phyloP scores from a whole-genome alignment of 1,140 invertebrate genomes.

The Sitobion miscanthi region DNA sequence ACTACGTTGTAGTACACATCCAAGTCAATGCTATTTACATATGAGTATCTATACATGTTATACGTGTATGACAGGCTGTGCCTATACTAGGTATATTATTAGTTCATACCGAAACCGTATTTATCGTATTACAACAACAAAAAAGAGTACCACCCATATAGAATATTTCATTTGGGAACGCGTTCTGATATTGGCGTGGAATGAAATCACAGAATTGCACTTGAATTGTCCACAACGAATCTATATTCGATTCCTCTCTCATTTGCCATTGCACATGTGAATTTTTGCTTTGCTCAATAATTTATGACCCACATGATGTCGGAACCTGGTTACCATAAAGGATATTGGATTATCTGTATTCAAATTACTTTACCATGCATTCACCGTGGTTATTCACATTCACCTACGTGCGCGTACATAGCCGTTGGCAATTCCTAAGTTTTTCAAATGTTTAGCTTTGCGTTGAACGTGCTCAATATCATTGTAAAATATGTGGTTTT shows the following conservation, averaged over 20 bases:
- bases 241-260: not conserved
- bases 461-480: not conserved
- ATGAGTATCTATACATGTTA: too few relatives aligned
- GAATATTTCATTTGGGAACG: not conserved
- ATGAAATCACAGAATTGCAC: not conserved
- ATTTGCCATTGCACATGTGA: not conserved
- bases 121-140: too few relatives aligned
- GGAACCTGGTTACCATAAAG: not conserved
- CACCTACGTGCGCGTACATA: not conserved
- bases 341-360: not conserved
- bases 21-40: not conserved
- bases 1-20: not conserved
- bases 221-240: not conserved
- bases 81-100: too few relatives aligned
- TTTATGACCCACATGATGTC: not conserved
- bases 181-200: not conserved
- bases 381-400: not conserved
- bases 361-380: not conserved
- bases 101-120: too few relatives aligned
- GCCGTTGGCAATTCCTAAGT: not conserved
- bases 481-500: too few relatives aligned
- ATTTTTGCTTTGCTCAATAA: not conserved
- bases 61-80: too few relatives aligned
- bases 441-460: not conserved
- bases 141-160: too few relatives aligned